Percentiles rank a stretch among this genome's conserved stretches.
phyloP scores from a whole-genome alignment of 1,140 invertebrate species.

The Drosophila sturtevanti region DNA sequence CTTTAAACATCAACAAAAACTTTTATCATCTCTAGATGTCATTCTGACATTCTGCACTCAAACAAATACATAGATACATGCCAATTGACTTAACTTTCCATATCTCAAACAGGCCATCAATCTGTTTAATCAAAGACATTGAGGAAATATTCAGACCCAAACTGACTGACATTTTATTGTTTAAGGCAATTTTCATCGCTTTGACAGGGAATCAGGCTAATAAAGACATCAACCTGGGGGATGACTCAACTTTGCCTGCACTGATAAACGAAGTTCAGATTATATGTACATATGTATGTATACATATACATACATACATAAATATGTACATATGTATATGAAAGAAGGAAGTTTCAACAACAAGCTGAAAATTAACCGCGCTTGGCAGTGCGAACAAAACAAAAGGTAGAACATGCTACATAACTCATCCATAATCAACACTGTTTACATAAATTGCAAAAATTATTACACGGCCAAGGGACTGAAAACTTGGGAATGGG shows the following conservation, averaged over 20 bases:
- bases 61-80: not conserved
- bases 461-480: constrained; percentile 69
- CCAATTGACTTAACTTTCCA: not conserved
- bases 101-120: not conserved
- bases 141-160: not conserved
- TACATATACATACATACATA: too few relatives aligned
- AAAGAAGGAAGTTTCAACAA: constrained; percentile 35
- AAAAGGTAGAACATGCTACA: constrained; percentile 78
- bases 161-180: constrained; percentile 6
- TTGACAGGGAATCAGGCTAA: constrained; percentile 44
- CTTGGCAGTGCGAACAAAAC: constrained; percentile 68
- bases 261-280: constrained; percentile 55
- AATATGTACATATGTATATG: too few relatives aligned
- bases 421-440: constrained; percentile 81
- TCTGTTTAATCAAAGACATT: not conserved
- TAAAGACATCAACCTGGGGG: constrained; percentile 72
- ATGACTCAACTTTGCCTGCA: constrained; percentile 61
- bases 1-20: too few relatives aligned
- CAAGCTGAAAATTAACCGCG: constrained; percentile 76
- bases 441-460: constrained; percentile 81
- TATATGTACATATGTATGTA: too few relatives aligned
- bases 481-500: constrained; percentile 8
- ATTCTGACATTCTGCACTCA: not conserved
- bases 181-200: not conserved
- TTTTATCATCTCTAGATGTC: too few relatives aligned